Evolutionary conservation across 2,888 invertebrate genomes (phyloP).

Genomic region (Habrosyne pyritoides): DNA sequence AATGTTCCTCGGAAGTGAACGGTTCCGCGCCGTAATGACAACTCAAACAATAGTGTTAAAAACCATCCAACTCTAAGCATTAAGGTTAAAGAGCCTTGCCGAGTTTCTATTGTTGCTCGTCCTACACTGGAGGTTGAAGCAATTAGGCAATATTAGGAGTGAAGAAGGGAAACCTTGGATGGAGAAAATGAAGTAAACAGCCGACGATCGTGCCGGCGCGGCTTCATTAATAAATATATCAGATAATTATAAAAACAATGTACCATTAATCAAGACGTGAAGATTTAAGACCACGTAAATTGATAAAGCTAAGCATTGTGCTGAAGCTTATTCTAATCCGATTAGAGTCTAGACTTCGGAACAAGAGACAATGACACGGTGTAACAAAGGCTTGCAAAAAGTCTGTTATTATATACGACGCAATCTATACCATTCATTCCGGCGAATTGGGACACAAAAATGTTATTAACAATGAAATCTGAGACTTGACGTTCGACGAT

Average conservation of each 20-base stretch:
- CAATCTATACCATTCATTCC: slow-evolving; percentile 44
- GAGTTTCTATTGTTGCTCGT: slow-evolving; percentile 63
- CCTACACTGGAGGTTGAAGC: slow-evolving; percentile 61
- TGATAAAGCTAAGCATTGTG: slow-evolving; percentile 9
- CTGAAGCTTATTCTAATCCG: slow-evolving; percentile 15
- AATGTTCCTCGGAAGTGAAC: slow-evolving; percentile 64
- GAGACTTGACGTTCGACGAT: slow-evolving; percentile 11
- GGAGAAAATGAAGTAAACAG: slow-evolving; percentile 28
- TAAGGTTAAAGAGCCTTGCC: slow-evolving; percentile 50
- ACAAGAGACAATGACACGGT: slow-evolving; percentile 27
- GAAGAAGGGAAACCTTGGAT: slow-evolving; percentile 64
- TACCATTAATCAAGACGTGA: slow-evolving; percentile 6
- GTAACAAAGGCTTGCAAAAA: slow-evolving; percentile 49
- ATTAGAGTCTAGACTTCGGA: slow-evolving; percentile 19
- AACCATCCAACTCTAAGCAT: slow-evolving; percentile 55
- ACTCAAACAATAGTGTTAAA: slow-evolving; percentile 61
- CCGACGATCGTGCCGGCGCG: slow-evolving; percentile 13
- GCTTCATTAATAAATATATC: slow-evolving; percentile 17
- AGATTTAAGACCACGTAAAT: slow-evolving; percentile 1
- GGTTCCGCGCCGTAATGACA: slow-evolving; percentile 56
- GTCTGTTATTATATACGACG: slow-evolving; percentile 38
- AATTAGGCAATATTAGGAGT: slow-evolving; percentile 71
- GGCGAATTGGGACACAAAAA: slow-evolving; percentile 37
- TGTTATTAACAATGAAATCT: slow-evolving; percentile 15
- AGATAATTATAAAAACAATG: slow-evolving; percentile 24